phyloP scores from a whole-genome alignment of 2,888 invertebrate genomes.

The Encarsia formosa region DNA sequence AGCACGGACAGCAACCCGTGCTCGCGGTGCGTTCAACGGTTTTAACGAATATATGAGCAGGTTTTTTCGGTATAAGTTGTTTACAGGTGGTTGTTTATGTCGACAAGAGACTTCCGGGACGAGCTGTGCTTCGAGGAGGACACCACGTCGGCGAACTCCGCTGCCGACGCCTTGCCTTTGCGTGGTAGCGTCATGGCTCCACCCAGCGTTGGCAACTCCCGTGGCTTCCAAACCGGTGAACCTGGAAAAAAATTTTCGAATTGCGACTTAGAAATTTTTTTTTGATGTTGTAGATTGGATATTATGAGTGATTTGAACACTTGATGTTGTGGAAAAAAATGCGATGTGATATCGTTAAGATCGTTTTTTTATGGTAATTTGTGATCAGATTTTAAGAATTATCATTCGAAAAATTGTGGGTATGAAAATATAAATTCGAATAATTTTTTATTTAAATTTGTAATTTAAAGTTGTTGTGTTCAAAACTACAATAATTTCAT shows the following conservation, averaged over 20 bases:
- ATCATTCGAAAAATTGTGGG: no score
- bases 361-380: no score
- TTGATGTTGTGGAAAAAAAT: not conserved
- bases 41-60: not conserved
- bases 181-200: constrained; percentile 64
- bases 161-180: constrained; percentile 55
- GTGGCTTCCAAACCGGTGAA: constrained; percentile 98
- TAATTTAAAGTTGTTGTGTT: no score
- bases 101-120: constrained; percentile 59
- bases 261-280: not conserved
- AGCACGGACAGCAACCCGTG: constrained; percentile 36
- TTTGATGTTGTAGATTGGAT: no score
- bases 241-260: no score
- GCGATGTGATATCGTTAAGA: no score
- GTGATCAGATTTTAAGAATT: no score
- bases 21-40: not conserved
- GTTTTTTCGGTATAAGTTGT: constrained; percentile 20
- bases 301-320: no score
- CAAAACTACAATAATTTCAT: no score
- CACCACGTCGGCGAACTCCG: constrained; percentile 50
- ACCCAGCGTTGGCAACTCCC: constrained; percentile 66
- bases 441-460: no score
- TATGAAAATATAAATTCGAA: no score
- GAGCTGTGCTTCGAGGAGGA: constrained; percentile 53
- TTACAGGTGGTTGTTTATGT: constrained; percentile 54